Conservation (phyloP, 2,888 invertebrate genomes). For the Laothoe populi region DNA sequence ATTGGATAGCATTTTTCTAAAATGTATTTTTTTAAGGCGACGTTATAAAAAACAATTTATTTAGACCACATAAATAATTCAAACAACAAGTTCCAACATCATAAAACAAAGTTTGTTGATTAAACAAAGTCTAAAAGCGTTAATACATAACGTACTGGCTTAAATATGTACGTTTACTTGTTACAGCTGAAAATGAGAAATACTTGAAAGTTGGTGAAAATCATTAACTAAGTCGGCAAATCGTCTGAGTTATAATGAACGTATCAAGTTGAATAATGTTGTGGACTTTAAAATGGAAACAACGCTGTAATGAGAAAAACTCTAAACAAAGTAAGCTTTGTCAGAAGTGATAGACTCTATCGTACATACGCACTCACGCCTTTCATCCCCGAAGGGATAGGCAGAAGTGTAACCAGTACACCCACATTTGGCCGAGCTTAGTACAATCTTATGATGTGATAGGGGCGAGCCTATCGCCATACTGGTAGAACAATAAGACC, state of each 20-base stretch:
- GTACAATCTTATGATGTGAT: too few relatives aligned
- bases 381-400: too few relatives aligned
- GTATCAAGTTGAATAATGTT: slow-evolving; percentile 9
- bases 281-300: background rate
- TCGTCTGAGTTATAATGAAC: background rate
- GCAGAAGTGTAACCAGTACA: too few relatives aligned
- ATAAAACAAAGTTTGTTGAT: background rate
- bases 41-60: too few relatives aligned
- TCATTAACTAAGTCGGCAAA: slow-evolving; percentile 11
- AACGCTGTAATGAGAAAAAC: background rate
- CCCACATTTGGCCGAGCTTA: too few relatives aligned
- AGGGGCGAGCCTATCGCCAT: too few relatives aligned
- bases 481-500: background rate
- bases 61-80: too few relatives aligned
- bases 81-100: background rate
- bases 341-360: too few relatives aligned
- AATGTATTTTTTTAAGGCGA: too few relatives aligned
- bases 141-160: too few relatives aligned
- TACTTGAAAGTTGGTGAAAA: slow-evolving; percentile 13
- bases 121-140: background rate
- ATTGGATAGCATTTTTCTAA: too few relatives aligned
- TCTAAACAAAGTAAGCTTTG: background rate
- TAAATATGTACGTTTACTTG: background rate
- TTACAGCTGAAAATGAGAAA: slow-evolving; percentile 8
- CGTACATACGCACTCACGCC: too few relatives aligned